A percentile compares a stretch with the other conserved stretches of the same genome.
Conservation (phyloP, 2,113 vertebrate genomes). For the Cyanoramphus novaezelandiae region DNA sequence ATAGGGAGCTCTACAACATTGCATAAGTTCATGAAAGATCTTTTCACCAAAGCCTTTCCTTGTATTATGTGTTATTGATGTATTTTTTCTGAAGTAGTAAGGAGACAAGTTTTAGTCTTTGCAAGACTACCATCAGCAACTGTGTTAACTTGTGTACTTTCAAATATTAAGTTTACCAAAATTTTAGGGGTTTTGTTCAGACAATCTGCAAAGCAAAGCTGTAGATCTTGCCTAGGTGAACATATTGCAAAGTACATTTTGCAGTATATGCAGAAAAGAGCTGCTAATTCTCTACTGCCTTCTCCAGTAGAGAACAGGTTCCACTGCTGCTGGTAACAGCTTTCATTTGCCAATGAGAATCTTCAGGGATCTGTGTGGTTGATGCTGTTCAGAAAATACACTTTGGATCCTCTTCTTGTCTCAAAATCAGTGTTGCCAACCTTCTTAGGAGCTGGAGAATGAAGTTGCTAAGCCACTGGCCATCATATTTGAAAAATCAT, state of each 20-base stretch:
- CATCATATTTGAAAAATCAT: too few species aligned
- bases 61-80: neutral
- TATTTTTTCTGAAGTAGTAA: slow-evolving; percentile 14
- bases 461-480: too few species aligned
- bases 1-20: neutral
- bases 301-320: neutral
- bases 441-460: neutral
- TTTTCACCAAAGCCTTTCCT: neutral
- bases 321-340: neutral
- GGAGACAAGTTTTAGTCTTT: neutral
- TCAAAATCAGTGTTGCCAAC: neutral
- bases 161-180: neutral
- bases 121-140: neutral
- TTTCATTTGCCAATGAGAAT: neutral
- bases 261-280: neutral
- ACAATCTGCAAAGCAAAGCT: neutral
- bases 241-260: neutral
- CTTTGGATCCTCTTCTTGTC: neutral
- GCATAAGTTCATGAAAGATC: neutral
- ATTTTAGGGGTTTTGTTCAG: neutral
- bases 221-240: neutral
- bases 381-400: neutral
- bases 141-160: neutral
- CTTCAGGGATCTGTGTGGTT: neutral
- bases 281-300: neutral